phyloP scores from a whole-genome alignment of 2,113 vertebrate species.

The Daphoenositta chrysoptera region DNA sequence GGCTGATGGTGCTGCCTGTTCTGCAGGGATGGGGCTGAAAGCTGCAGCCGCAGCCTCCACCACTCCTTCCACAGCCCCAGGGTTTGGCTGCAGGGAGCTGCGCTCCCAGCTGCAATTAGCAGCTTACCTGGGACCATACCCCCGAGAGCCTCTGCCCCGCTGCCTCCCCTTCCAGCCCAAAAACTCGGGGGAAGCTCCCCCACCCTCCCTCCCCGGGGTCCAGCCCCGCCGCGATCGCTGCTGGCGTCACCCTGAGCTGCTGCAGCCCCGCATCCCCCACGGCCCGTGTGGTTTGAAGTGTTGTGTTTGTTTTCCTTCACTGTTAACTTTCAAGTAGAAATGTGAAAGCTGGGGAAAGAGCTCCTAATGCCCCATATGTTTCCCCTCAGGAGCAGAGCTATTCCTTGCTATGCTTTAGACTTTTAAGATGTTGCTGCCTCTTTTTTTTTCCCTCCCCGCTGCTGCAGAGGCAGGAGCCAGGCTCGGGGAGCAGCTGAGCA shows the following conservation, averaged over 20 bases:
- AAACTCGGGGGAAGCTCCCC: background rate
- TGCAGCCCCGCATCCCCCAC: background rate
- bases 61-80: background rate
- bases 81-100: background rate
- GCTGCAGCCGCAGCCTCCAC: accelerated
- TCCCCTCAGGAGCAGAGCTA: slow-evolving; percentile 13
- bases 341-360: background rate
- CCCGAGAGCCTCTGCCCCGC: background rate
- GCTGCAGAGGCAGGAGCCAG: background rate
- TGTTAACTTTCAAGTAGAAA: background rate
- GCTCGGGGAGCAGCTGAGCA: background rate
- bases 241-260: background rate
- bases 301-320: slow-evolving; percentile 22
- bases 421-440: background rate
- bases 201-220: accelerated
- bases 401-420: background rate
- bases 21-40: background rate
- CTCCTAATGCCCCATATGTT: slow-evolving; percentile 33
- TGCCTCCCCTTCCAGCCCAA: background rate
- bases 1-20: background rate
- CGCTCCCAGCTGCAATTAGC: background rate
- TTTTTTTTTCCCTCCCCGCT: accelerated
- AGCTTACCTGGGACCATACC: accelerated
- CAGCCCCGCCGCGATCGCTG: accelerated
- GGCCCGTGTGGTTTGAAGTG: background rate